These are phyloP conservation scores for Romanogobio albipinnatus DNA, from an alignment of 2,113 vertebrate genomes.

Conservation along the genomic window DNA sequence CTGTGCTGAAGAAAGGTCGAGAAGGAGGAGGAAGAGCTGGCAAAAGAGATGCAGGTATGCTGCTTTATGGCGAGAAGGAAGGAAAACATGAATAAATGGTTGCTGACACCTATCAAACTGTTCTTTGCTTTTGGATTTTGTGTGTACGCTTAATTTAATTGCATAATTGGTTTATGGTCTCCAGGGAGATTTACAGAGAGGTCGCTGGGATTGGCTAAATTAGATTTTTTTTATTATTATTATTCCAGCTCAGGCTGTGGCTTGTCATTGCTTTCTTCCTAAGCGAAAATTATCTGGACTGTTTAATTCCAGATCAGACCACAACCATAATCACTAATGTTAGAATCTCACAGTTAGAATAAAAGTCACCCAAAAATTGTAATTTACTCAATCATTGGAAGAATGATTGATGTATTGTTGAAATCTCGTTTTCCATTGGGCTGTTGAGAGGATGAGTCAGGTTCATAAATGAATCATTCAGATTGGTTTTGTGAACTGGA, in stretches of 20 bases:
- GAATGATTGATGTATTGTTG: too few relatives aligned
- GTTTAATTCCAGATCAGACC: neutral
- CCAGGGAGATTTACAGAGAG: neutral
- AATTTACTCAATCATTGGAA: too few relatives aligned
- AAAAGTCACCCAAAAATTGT: neutral
- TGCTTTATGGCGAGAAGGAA: neutral
- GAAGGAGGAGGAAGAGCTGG: slow-evolving; percentile 43
- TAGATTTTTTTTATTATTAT: neutral
- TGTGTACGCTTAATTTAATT: slow-evolving; percentile 12
- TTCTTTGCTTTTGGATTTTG: neutral
- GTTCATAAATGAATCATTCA: neutral
- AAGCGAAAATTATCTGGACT: neutral
- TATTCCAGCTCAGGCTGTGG: slow-evolving; percentile 8
- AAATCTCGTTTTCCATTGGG: too few relatives aligned
- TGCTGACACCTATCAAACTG: neutral
- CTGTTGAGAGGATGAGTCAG: neutral
- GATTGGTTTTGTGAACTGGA: neutral
- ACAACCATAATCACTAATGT: neutral
- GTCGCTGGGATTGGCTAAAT: neutral
- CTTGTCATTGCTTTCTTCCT: neutral
- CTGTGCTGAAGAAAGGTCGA: slow-evolving; percentile 40
- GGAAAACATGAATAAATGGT: neutral
- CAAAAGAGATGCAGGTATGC: slow-evolving; percentile 47
- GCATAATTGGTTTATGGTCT: slow-evolving; percentile 23
- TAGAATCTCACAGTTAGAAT: neutral